Evolutionary conservation across 2,113 vertebrate genomes (phyloP).

Genomic region (Gadus macrocephalus): DNA sequence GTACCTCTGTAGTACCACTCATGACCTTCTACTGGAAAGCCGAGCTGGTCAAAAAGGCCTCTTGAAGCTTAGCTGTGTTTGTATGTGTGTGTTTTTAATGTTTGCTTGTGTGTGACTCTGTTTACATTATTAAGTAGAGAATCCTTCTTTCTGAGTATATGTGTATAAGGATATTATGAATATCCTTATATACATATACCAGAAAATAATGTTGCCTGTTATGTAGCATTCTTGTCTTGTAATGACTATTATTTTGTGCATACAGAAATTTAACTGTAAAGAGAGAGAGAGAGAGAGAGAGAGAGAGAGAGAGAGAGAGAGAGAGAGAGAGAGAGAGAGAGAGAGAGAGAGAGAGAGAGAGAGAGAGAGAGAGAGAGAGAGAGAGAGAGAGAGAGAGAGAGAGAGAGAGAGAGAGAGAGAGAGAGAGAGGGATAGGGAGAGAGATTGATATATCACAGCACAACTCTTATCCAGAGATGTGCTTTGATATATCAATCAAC

Average conservation of each 20-base stretch:
- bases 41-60: too few relatives aligned
- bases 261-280: too few relatives aligned
- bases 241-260: too few relatives aligned
- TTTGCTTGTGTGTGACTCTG: constrained; percentile 27
- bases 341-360: not conserved
- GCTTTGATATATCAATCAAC: too few relatives aligned
- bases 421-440: constrained; percentile 13
- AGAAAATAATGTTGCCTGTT: too few relatives aligned
- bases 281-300: too few relatives aligned
- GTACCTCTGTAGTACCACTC: too few relatives aligned
- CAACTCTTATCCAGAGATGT: too few relatives aligned
- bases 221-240: too few relatives aligned
- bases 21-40: too few relatives aligned
- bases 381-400: constrained; percentile 7
- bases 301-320: not conserved
- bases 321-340: not conserved
- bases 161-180: not conserved
- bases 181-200: too few relatives aligned
- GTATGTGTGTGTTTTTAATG: constrained; percentile 20
- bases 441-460: constrained; percentile 15
- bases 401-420: constrained; percentile 14
- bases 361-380: constrained; percentile 15
- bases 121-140: not conserved
- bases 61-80: not conserved
- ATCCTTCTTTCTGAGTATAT: not conserved